These are phyloP conservation scores for Arvicanthis niloticus DNA, from an alignment of 2,113 vertebrate genomes.

Conservation along the genomic window DNA sequence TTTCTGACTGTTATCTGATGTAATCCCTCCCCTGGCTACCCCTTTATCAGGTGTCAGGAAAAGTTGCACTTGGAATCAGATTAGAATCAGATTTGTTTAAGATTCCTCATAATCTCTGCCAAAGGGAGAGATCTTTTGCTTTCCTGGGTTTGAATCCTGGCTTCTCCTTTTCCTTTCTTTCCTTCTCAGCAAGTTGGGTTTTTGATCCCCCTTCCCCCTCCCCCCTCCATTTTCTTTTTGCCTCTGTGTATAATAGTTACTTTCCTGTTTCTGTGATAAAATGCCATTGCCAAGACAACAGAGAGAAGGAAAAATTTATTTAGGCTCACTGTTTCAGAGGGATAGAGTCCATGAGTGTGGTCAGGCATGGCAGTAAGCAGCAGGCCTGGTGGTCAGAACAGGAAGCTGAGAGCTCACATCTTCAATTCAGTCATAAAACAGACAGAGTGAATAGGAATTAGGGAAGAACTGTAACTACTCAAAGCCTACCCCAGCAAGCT, in stretches of 20 bases:
- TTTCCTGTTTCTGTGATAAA: not conserved
- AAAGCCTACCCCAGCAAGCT: not conserved
- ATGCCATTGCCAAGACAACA: not conserved
- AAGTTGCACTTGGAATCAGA: not conserved
- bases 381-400: not conserved
- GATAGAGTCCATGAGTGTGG: too few relatives aligned
- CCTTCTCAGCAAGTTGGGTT: not conserved
- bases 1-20: not conserved
- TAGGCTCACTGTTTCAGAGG: not conserved
- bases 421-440: not conserved
- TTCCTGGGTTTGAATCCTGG: slow-evolving; percentile 13
- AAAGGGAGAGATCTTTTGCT: not conserved
- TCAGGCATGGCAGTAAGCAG: not conserved
- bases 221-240: not conserved
- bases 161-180: not conserved
- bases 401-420: not conserved
- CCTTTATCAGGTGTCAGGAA: slow-evolving; percentile 1
- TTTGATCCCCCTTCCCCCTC: fast-evolving
- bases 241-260: not conserved
- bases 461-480: not conserved
- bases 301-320: not conserved
- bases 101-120: slow-evolving; percentile 31
- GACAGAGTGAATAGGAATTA: not conserved
- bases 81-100: not conserved
- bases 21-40: not conserved